Conservation (phyloP, 2,113 vertebrate genomes). For the Bettongia penicillata region DNA sequence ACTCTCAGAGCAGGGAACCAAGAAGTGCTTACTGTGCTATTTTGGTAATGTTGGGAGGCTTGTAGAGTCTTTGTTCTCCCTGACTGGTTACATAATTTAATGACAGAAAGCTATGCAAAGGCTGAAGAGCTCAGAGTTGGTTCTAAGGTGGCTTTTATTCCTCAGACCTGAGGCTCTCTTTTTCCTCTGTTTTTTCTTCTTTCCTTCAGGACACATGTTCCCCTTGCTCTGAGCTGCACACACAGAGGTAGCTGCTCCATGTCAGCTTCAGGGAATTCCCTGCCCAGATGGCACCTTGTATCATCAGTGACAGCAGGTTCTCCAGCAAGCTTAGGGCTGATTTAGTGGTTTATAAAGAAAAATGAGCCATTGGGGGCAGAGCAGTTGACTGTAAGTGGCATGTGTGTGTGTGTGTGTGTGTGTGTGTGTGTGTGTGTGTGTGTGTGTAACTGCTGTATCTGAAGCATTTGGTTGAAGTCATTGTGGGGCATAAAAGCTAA, state of each 20-base stretch:
- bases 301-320: not conserved
- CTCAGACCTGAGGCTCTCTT: not conserved
- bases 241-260: not conserved
- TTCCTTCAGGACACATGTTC: not conserved
- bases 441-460: not conserved
- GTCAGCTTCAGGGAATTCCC: not conserved
- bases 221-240: not conserved
- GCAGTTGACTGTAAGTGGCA: not conserved
- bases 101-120: slow-evolving; percentile 27
- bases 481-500: not conserved
- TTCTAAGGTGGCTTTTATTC: not conserved
- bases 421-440: not conserved
- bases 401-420: not conserved
- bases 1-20: not conserved
- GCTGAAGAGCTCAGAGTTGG: not conserved
- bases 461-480: not conserved
- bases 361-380: not conserved
- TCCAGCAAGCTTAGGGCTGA: not conserved
- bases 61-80: slow-evolving; percentile 55
- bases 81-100: slow-evolving; percentile 53
- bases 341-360: not conserved
- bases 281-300: not conserved
- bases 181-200: not conserved
- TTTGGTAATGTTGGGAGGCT: slow-evolving; percentile 45
- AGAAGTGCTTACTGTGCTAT: slow-evolving; percentile 35